These are phyloP conservation scores for Squalus acanthias DNA, from an alignment of 2,797 vertebrate genomes.

Conservation along the genomic window DNA sequence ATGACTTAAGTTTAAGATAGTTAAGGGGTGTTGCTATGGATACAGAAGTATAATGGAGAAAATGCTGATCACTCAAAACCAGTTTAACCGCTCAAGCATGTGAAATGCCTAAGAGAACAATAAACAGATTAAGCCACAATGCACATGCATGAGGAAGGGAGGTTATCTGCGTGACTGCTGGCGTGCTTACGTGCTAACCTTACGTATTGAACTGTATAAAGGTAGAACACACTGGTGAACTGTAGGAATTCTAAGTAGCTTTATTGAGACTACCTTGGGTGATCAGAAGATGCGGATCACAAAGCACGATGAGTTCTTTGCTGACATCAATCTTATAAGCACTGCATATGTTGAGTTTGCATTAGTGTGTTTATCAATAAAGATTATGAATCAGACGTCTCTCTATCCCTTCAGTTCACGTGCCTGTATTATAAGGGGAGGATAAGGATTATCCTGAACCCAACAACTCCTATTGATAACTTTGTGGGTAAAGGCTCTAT, in stretches of 20 bases:
- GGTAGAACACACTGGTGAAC: not conserved
- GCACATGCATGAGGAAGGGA: not conserved
- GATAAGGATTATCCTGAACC: too few species aligned
- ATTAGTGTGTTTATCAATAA: not conserved
- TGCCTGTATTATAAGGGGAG: too few species aligned
- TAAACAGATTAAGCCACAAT: not conserved
- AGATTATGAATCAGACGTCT: too few species aligned
- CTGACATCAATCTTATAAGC: not conserved
- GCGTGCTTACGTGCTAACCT: not conserved
- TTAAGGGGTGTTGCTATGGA: not conserved
- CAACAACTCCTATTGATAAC: too few species aligned
- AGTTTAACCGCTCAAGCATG: not conserved
- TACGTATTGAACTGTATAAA: not conserved
- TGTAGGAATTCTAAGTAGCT: not conserved
- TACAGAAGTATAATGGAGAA: not conserved
- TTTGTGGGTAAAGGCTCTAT: too few species aligned
- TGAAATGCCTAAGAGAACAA: not conserved
- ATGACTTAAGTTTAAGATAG: slow-evolving; percentile 6
- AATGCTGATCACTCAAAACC: not conserved
- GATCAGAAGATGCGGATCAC: not conserved
- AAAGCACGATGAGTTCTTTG: not conserved
- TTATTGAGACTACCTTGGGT: not conserved
- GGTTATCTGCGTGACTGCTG: not conserved
- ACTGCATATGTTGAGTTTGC: not conserved
- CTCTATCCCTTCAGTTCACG: too few species aligned